Percentiles rank a stretch among this genome's conserved stretches.
phyloP scores from a whole-genome alignment of 30 jellyfish, hydroid and myxozoan genomes.

The Aurelia sp. region DNA sequence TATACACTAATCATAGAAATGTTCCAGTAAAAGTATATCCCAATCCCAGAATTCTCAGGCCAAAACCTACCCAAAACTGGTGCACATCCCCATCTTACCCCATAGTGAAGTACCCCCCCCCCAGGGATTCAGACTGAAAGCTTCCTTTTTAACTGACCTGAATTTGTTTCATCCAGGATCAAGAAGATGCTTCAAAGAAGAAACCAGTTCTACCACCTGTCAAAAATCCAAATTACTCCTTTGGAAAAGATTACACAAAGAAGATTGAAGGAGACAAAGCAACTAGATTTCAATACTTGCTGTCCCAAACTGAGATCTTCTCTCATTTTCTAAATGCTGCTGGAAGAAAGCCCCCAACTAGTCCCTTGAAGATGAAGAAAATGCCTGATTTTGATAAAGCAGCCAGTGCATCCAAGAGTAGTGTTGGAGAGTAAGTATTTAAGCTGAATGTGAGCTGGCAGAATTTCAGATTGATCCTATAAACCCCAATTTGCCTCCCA shows the following conservation, averaged over 20 bases:
- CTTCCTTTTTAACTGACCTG: background rate
- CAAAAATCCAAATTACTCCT: slow-evolving; percentile 55
- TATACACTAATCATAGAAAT: too few species aligned
- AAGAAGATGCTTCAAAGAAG: slow-evolving; percentile 25
- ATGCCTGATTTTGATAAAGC: slow-evolving; percentile 87
- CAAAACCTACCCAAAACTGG: too few species aligned
- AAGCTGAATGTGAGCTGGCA: too few species aligned
- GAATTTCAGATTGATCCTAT: too few species aligned
- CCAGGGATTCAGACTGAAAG: background rate
- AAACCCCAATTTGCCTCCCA: too few species aligned
- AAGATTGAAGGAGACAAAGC: slow-evolving; percentile 96
- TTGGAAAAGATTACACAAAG: slow-evolving; percentile 83
- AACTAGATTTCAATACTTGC: slow-evolving; percentile 85
- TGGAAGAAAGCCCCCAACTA: slow-evolving; percentile 95
- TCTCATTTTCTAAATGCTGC: slow-evolving; percentile 95
- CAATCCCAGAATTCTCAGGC: too few species aligned
- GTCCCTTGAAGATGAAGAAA: slow-evolving; percentile 93
- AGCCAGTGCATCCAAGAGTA: slow-evolving; percentile 50
- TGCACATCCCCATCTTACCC: too few species aligned
- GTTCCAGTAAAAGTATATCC: too few species aligned
- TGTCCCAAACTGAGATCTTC: slow-evolving; percentile 92
- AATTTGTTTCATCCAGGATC: slow-evolving; percentile 13
- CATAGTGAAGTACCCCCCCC: too few species aligned
- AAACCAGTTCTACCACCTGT: slow-evolving; percentile 60
- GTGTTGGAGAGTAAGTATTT: slow-evolving; percentile 77